phyloP scores from a whole-genome alignment of 2,888 invertebrate genomes.

The Phlogophora meticulosa region DNA sequence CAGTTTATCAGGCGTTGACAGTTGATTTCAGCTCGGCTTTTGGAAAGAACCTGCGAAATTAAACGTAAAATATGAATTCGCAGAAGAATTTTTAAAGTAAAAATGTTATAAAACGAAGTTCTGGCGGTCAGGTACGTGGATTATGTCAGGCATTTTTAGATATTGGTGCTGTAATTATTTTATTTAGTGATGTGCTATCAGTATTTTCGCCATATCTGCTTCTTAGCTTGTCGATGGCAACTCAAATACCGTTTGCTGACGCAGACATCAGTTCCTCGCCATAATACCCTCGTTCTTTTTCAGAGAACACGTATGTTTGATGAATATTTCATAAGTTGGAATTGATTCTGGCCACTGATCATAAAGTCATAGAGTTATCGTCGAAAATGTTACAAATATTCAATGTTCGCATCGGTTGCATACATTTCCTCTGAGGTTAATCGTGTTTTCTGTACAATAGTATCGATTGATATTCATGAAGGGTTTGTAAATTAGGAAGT shows the following conservation, averaged over 20 bases:
- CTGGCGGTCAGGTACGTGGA: no score
- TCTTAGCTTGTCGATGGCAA: not conserved
- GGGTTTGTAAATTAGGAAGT: slow-evolving; percentile 22
- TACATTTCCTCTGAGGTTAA: slow-evolving; percentile 19
- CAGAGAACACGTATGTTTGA: not conserved
- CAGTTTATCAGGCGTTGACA: slow-evolving; percentile 94
- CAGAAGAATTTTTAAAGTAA: no score
- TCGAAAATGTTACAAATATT: slow-evolving; percentile 15
- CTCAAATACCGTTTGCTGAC: not conserved
- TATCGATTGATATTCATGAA: slow-evolving; percentile 29
- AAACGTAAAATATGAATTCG: not conserved
- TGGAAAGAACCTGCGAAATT: slow-evolving; percentile 90
- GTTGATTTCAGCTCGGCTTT: slow-evolving; percentile 93
- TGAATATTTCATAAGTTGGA: slow-evolving; percentile 46
- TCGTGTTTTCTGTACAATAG: slow-evolving; percentile 5
- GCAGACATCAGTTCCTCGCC: not conserved
- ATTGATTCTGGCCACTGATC: slow-evolving; percentile 12
- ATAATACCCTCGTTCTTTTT: not conserved
- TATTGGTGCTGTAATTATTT: no score
- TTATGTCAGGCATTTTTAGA: no score
- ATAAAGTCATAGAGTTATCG: slow-evolving; percentile 36
- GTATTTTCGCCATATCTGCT: no score
- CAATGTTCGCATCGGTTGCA: slow-evolving; percentile 9
- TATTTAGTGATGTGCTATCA: no score
- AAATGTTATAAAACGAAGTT: no score